Evolutionary conservation across 2,113 vertebrate species (phyloP).

Genomic region (Tupaia chinensis): DNA sequence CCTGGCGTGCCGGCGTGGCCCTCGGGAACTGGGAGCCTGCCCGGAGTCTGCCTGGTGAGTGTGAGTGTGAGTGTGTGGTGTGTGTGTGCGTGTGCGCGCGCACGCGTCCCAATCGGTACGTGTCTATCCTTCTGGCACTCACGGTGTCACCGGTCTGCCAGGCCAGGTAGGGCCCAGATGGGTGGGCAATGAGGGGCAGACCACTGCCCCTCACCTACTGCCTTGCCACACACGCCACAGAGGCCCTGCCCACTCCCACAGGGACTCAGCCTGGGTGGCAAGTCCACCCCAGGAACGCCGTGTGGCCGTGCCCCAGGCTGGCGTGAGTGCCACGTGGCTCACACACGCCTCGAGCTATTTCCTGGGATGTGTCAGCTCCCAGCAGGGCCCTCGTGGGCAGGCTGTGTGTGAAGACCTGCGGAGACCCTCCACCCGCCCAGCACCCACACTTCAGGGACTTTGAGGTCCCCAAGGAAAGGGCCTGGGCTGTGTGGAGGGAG

Average conservation of each 20-base stretch:
- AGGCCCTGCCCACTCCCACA: neutral
- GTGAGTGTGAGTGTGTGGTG: neutral
- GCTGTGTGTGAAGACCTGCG: too few relatives aligned
- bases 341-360: neutral
- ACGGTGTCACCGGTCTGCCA: accelerated
- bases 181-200: too few relatives aligned
- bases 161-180: neutral
- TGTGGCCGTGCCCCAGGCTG: accelerated
- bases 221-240: accelerated
- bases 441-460: neutral
- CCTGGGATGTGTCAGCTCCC: neutral
- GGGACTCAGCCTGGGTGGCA: neutral
- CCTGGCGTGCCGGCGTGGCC: neutral
- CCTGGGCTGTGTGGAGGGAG: too few relatives aligned
- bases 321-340: accelerated
- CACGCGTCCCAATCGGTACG: neutral
- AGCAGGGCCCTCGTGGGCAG: accelerated
- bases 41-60: neutral
- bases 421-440: accelerated
- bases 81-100: neutral
- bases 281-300: conserved; percentile 29
- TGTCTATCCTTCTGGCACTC: neutral
- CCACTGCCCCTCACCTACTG: too few relatives aligned
- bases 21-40: accelerated
- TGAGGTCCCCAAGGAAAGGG: neutral